A percentile compares a stretch with the other conserved stretches of the same genome.
phyloP scores from a whole-genome alignment of 2,113 vertebrate genomes.

The Cebidichthys violaceus region DNA sequence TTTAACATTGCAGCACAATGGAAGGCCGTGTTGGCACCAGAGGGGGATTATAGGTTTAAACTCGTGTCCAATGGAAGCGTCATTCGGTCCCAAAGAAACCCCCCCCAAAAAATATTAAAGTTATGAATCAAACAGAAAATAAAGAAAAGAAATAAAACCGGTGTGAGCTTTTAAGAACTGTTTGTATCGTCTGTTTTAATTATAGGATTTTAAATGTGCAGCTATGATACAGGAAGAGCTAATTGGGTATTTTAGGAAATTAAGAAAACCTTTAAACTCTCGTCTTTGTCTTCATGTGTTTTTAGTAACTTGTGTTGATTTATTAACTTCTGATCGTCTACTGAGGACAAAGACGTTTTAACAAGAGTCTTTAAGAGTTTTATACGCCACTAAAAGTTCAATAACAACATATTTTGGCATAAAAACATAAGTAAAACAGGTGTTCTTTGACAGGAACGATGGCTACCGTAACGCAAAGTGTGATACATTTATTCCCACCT shows the following conservation, averaged over 20 bases:
- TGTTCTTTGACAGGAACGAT: background rate
- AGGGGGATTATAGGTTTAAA: no score
- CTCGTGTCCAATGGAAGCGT: background rate
- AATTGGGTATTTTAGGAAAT: background rate
- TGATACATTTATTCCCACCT: background rate
- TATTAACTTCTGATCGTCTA: background rate
- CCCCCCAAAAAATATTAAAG: background rate
- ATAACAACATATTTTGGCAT: slow-evolving; percentile 50
- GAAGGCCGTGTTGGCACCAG: slow-evolving; percentile 7
- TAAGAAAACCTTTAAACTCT: slow-evolving; percentile 13
- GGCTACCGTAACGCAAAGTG: slow-evolving; percentile 37
- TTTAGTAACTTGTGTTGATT: background rate
- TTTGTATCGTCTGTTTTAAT: background rate
- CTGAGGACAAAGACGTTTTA: background rate
- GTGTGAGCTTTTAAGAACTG: background rate
- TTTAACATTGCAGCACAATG: slow-evolving; percentile 21
- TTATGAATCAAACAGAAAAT: background rate
- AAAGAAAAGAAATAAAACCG: background rate
- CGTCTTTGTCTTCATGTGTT: background rate
- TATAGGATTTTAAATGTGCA: background rate
- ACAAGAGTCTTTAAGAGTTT: background rate
- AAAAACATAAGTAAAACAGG: slow-evolving; percentile 2
- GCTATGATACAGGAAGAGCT: background rate
- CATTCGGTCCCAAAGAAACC: slow-evolving; percentile 18
- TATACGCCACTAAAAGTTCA: slow-evolving; percentile 31